Percentiles rank a stretch among this genome's conserved stretches.
Evolutionary conservation across 2,797 vertebrate genomes (phyloP).

Genomic region (Hapalemur alaotrensis): DNA sequence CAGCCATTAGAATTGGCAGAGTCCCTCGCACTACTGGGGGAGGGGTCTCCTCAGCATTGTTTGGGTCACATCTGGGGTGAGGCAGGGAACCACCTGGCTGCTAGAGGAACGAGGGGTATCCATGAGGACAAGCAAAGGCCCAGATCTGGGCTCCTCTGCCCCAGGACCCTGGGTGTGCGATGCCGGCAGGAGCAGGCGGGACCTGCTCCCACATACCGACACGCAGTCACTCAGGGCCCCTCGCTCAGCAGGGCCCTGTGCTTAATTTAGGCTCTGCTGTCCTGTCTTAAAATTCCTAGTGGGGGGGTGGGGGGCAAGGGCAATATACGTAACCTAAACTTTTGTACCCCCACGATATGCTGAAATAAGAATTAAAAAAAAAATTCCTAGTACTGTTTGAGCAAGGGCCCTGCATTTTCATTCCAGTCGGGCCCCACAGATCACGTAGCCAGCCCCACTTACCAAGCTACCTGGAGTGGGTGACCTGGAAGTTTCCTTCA

Average conservation of each 20-base stretch:
- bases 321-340: too few relatives aligned
- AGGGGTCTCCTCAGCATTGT: not conserved
- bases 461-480: not conserved
- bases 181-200: not conserved
- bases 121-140: not conserved
- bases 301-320: too few relatives aligned
- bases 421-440: not conserved
- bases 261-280: not conserved
- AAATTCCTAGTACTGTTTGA: not conserved
- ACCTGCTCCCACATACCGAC: not conserved
- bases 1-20: not conserved
- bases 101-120: not conserved
- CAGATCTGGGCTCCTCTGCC: not conserved
- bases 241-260: too few relatives aligned
- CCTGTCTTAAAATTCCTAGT: not conserved
- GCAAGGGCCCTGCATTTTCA: not conserved
- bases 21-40: fast-evolving
- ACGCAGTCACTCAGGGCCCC: too few relatives aligned
- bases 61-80: not conserved
- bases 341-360: too few relatives aligned
- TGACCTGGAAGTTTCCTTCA: not conserved
- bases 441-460: too few relatives aligned
- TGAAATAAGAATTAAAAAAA: too few relatives aligned
- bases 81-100: not conserved
- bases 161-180: not conserved